These are phyloP conservation scores for Cyanoderma ruficeps DNA, from an alignment of 2,113 vertebrate species.

Conservation along the genomic window DNA sequence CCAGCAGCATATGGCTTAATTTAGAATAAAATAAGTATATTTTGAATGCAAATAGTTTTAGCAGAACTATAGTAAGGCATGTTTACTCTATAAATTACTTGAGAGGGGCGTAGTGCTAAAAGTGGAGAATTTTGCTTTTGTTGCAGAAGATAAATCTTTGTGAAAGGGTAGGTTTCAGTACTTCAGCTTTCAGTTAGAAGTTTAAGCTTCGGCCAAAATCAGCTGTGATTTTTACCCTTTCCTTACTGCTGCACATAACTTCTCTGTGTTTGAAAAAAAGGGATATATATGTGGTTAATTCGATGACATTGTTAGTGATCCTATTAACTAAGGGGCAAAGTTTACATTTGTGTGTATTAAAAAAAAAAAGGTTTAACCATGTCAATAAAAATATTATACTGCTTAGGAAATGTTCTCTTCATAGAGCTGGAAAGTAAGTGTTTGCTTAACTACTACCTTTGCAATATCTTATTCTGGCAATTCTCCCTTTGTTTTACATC, in stretches of 20 bases:
- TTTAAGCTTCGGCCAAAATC: slow-evolving; percentile 1
- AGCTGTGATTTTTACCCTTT: not conserved
- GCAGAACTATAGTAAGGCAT: not conserved
- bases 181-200: not conserved
- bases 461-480: not conserved
- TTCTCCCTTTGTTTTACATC: not conserved
- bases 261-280: not conserved
- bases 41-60: slow-evolving; percentile 35
- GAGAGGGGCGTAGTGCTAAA: not conserved
- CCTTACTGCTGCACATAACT: not conserved
- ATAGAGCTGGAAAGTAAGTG: not conserved
- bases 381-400: not conserved
- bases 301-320: not conserved
- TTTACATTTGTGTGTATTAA: not conserved
- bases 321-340: not conserved
- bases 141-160: not conserved
- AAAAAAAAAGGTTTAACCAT: not conserved
- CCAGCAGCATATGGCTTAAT: slow-evolving; percentile 20
- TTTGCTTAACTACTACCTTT: not conserved
- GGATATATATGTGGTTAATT: not conserved
- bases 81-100: slow-evolving; percentile 8
- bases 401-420: not conserved
- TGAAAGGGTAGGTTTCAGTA: not conserved
- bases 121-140: not conserved
- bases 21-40: slow-evolving; percentile 36